Evolutionary conservation across 2,797 vertebrate species (phyloP).

Genomic region (Mionectes olivaceus): DNA sequence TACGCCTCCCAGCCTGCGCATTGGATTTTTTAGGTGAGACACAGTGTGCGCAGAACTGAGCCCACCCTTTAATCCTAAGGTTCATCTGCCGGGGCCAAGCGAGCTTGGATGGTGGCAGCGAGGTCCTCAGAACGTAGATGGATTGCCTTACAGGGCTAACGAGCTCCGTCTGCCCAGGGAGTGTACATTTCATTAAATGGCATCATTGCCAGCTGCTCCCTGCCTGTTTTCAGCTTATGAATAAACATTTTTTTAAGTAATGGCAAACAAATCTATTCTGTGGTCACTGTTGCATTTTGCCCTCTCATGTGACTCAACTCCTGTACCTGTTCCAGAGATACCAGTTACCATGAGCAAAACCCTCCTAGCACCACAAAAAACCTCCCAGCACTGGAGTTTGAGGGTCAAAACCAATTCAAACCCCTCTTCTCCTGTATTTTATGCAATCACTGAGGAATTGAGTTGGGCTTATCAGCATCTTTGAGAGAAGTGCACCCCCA

Average conservation of each 20-base stretch:
- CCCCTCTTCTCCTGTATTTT: not conserved
- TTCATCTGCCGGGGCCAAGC: too few relatives aligned
- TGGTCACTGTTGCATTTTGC: not conserved
- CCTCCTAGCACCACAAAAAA: not conserved
- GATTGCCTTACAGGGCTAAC: too few relatives aligned
- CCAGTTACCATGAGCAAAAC: not conserved
- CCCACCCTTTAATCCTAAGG: too few relatives aligned
- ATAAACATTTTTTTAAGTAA: not conserved
- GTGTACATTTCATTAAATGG: not conserved
- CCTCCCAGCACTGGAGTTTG: not conserved
- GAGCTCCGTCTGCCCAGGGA: too few relatives aligned
- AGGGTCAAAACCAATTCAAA: not conserved
- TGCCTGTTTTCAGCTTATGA: not conserved
- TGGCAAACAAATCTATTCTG: not conserved
- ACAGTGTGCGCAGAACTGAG: too few relatives aligned
- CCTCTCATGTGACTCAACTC: not conserved
- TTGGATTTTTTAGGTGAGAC: too few relatives aligned
- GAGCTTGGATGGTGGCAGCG: too few relatives aligned
- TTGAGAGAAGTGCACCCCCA: accelerated
- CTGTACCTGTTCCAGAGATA: not conserved
- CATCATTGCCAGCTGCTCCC: not conserved
- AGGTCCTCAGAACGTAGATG: too few relatives aligned
- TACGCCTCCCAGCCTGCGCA: too few relatives aligned
- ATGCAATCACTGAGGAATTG: not conserved
- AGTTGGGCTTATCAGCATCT: not conserved